Evolutionary conservation across 1,140 invertebrate species (phyloP).

Genomic region (Halictus rubicundus): DNA sequence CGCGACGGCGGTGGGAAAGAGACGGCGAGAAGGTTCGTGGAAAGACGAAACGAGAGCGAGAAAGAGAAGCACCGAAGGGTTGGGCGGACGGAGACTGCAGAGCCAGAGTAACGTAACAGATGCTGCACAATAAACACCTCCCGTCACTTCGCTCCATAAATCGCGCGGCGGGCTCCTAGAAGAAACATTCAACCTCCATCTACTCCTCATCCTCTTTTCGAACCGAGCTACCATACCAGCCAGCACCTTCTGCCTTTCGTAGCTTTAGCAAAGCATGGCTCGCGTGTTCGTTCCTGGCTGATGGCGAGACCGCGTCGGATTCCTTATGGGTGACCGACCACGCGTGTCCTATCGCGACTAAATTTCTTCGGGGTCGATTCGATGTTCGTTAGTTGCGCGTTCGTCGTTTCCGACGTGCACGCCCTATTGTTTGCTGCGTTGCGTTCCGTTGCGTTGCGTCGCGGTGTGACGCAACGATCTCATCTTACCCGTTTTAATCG

Average conservation of each 20-base stretch:
- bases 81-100: slow-evolving; percentile 59
- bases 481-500: slow-evolving; percentile 79
- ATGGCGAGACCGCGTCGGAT: slow-evolving; percentile 31
- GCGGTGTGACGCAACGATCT: too few relatives aligned
- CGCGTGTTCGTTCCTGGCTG: slow-evolving; percentile 45
- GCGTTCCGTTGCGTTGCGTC: too few relatives aligned
- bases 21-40: slow-evolving; percentile 42
- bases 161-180: slow-evolving; percentile 76
- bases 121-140: slow-evolving; percentile 81
- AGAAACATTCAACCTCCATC: slow-evolving; percentile 76
- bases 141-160: slow-evolving; percentile 80
- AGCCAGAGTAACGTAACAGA: slow-evolving; percentile 78
- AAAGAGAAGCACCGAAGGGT: slow-evolving; percentile 40
- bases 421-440: too few relatives aligned
- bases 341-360: too few relatives aligned
- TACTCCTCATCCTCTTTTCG: slow-evolving; percentile 67
- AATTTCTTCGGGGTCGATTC: too few relatives aligned
- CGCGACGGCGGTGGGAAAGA: slow-evolving; percentile 42
- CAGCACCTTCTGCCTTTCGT: slow-evolving; percentile 49
- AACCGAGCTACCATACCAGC: slow-evolving; percentile 57
- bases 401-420: too few relatives aligned
- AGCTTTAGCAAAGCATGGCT: slow-evolving; percentile 30
- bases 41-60: slow-evolving; percentile 43
- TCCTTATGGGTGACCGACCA: background rate
- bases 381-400: too few relatives aligned